These are phyloP conservation scores for Tauraco erythrolophus DNA, from an alignment of 2,113 vertebrate genomes.

Conservation along the genomic window DNA sequence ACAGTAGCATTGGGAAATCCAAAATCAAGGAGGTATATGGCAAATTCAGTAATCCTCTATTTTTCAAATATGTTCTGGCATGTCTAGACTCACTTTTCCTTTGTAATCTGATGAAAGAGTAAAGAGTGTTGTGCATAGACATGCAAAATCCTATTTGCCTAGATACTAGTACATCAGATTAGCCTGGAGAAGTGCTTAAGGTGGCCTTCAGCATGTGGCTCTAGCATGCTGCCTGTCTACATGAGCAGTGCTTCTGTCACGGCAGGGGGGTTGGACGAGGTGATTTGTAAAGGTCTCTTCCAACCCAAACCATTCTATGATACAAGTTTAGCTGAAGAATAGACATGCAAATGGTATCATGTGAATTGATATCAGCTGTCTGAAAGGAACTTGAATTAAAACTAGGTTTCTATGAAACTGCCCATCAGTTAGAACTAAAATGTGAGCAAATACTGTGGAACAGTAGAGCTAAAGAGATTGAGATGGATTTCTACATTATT, in stretches of 20 bases:
- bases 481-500: neutral
- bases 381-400: neutral
- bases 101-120: constrained; percentile 53
- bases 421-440: neutral
- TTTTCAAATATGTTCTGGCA: constrained; percentile 32
- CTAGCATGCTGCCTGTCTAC: neutral
- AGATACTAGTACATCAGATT: constrained; percentile 15
- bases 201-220: neutral
- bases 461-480: neutral
- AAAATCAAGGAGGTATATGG: neutral
- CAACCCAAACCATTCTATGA: neutral
- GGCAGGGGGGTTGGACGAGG: neutral
- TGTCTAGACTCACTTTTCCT: constrained; percentile 31
- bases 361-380: neutral
- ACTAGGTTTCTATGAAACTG: neutral
- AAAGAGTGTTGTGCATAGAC: constrained; percentile 42
- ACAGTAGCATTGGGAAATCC: constrained; percentile 5
- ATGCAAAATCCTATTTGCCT: constrained; percentile 51
- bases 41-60: constrained; percentile 45
- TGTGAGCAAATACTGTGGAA: neutral
- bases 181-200: neutral
- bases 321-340: neutral
- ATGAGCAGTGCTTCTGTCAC: neutral
- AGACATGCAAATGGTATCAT: neutral
- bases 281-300: neutral